Conservation (phyloP, 2,888 invertebrate species). For the Cyclophora albipunctata region DNA sequence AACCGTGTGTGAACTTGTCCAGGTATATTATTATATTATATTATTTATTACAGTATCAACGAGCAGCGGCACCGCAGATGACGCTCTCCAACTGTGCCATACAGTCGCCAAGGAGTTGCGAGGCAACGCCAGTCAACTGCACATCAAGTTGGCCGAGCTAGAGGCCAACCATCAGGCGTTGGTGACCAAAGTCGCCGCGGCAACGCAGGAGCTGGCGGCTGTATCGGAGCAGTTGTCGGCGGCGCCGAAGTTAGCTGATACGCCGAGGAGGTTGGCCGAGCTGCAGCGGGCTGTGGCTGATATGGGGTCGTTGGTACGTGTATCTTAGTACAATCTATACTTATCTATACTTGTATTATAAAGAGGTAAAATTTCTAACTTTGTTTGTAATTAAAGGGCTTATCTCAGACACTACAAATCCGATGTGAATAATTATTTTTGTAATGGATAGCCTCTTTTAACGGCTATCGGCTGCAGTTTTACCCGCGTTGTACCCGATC, state of each 20-base stretch:
- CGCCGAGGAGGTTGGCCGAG: slow-evolving; percentile 72
- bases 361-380: no score
- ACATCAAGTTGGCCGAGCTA: slow-evolving; percentile 72
- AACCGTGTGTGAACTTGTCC: no score
- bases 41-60: slow-evolving; percentile 71
- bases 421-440: no score
- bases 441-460: not conserved
- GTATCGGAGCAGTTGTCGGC: slow-evolving; percentile 76
- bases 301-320: slow-evolving; percentile 75
- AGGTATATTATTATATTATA: no score
- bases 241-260: slow-evolving; percentile 75
- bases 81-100: slow-evolving; percentile 82
- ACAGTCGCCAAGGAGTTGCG: slow-evolving; percentile 79
- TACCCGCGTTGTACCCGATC: no score
- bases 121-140: slow-evolving; percentile 79
- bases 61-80: slow-evolving; percentile 80
- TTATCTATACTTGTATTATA: not conserved
- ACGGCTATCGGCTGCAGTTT: no score
- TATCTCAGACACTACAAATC: not conserved
- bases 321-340: slow-evolving; percentile 1
- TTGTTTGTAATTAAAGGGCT: not conserved
- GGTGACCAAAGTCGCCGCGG: slow-evolving; percentile 46
- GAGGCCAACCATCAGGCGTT: slow-evolving; percentile 70
- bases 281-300: slow-evolving; percentile 74
- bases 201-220: slow-evolving; percentile 62